These are phyloP conservation scores for Tapirus indicus DNA, from an alignment of 2,797 vertebrate species.

Conservation along the genomic window DNA sequence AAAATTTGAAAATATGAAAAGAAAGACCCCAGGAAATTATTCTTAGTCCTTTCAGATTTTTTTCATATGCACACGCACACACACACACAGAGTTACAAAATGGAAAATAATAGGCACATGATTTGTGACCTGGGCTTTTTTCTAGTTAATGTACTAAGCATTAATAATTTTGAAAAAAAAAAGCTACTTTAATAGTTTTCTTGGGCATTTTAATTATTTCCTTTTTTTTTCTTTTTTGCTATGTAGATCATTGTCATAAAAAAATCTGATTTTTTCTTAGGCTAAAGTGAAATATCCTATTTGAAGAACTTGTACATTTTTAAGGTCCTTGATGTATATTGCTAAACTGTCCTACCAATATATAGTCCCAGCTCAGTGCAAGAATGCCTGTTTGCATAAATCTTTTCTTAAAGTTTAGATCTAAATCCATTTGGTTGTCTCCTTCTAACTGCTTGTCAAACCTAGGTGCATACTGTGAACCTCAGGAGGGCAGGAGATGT, in stretches of 20 bases:
- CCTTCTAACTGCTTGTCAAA: not conserved
- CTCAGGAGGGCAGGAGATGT: not conserved
- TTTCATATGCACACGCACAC: not conserved
- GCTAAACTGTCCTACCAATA: not conserved
- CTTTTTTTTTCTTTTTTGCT: not conserved
- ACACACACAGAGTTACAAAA: not conserved
- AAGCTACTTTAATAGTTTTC: not conserved
- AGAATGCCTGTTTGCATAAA: not conserved
- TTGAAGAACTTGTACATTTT: not conserved
- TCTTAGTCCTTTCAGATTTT: not conserved
- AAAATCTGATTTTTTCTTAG: slow-evolving; percentile 37
- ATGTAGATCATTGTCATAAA: not conserved
- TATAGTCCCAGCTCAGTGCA: not conserved
- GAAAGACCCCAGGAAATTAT: not conserved
- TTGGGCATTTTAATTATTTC: slow-evolving; percentile 19
- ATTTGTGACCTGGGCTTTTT: not conserved
- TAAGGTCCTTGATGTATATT: not conserved
- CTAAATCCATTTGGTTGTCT: slow-evolving; percentile 19
- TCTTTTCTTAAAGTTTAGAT: not conserved
- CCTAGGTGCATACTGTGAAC: not conserved
- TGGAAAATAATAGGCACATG: not conserved
- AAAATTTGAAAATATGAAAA: slow-evolving; percentile 19
- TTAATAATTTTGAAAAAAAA: not conserved
- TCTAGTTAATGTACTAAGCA: not conserved
- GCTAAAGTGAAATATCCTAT: slow-evolving; percentile 19